Percentiles rank a stretch among this genome's conserved stretches.
phyloP scores from a whole-genome alignment of 2,888 invertebrate genomes.

The Petrolisthes cinctipes region DNA sequence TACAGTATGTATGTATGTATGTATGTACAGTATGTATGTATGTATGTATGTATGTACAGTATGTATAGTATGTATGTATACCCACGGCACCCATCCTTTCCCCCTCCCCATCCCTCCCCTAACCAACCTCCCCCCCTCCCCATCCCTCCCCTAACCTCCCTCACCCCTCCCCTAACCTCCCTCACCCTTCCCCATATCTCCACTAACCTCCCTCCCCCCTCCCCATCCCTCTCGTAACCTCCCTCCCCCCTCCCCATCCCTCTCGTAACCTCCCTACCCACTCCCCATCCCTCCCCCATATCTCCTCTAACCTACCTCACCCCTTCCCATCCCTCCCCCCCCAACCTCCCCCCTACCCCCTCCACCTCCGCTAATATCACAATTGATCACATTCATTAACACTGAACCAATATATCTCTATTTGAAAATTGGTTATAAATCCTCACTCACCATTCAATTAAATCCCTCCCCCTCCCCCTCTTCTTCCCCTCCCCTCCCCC shows the following conservation, averaged over 20 bases:
- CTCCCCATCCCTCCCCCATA: neutral
- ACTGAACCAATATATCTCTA: slow-evolving; percentile 25
- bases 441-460: slow-evolving; percentile 16
- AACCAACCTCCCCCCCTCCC: neutral
- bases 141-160: neutral
- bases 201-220: neutral
- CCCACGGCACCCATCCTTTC: neutral
- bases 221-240: neutral
- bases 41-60: too few relatives aligned
- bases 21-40: too few relatives aligned
- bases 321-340: neutral
- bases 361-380: neutral
- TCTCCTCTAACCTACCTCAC: neutral
- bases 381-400: slow-evolving; percentile 9
- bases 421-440: slow-evolving; percentile 19
- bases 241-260: neutral
- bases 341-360: neutral
- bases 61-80: too few relatives aligned
- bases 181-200: neutral
- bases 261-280: neutral
- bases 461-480: neutral
- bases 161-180: neutral
- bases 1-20: too few relatives aligned
- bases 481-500: neutral
- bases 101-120: neutral